Conservation (phyloP, 2,888 invertebrate species). For the Eupeodes latifasciatus region DNA sequence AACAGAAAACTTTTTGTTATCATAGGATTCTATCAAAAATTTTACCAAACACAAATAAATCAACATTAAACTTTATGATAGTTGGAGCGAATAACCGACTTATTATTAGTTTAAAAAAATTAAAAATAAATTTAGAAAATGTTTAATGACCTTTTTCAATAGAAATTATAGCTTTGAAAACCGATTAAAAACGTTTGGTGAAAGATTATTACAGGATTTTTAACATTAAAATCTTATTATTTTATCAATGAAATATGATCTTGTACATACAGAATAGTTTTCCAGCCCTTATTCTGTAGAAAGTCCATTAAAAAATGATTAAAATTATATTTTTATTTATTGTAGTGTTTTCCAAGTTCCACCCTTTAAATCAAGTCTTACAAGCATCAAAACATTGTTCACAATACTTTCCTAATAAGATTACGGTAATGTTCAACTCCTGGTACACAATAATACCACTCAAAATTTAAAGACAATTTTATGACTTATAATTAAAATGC, state of each 20-base stretch:
- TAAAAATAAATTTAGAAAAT: no score
- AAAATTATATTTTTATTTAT: neutral
- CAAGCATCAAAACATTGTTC: neutral
- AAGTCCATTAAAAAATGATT: slow-evolving; percentile 1
- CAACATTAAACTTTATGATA: no score
- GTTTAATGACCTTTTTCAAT: no score
- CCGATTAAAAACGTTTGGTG: no score
- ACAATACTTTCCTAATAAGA: slow-evolving; percentile 1
- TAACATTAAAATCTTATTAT: neutral
- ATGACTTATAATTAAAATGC: slow-evolving; percentile 30
- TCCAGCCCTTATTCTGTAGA: neutral
- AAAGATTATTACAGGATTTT: no score
- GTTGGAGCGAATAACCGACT: no score
- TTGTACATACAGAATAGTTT: neutral
- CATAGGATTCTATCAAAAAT: no score
- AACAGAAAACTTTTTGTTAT: no score
- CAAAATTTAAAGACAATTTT: slow-evolving; percentile 29
- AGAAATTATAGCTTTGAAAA: no score
- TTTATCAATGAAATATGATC: neutral
- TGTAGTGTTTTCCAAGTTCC: neutral
- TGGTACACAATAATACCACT: neutral
- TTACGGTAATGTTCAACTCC: neutral
- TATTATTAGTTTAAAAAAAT: no score
- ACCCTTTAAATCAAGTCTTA: neutral
- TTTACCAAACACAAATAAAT: no score